These are phyloP conservation scores for Noctua janthe DNA, from an alignment of 2,888 invertebrate species.

Conservation along the genomic window DNA sequence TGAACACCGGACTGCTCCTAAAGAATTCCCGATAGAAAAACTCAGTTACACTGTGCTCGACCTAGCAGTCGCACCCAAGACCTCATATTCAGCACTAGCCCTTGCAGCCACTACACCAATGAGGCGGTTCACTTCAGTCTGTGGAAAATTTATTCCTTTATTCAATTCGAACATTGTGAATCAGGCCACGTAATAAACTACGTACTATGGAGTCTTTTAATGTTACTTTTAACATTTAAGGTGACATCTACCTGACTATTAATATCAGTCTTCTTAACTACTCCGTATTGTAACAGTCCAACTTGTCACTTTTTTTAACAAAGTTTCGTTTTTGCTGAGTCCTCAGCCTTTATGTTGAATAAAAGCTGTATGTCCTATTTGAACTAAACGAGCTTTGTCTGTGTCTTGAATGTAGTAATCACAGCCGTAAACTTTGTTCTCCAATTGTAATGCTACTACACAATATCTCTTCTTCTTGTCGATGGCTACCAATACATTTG, in stretches of 20 bases:
- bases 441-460: neutral
- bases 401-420: too few relatives aligned
- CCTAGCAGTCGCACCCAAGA: neutral
- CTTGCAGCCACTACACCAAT: neutral
- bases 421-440: neutral
- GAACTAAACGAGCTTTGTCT: neutral
- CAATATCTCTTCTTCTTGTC: neutral
- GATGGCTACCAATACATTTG: neutral
- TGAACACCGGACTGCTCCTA: fast-evolving
- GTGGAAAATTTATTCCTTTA: neutral
- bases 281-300: neutral
- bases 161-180: neutral
- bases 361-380: neutral
- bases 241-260: neutral
- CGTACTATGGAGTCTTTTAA: neutral
- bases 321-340: neutral
- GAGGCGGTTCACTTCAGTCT: neutral
- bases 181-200: neutral
- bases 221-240: neutral
- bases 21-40: neutral
- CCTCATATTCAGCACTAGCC: fast-evolving
- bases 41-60: neutral
- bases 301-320: neutral
- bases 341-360: neutral
- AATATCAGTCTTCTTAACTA: neutral